Evolutionary conservation across 2,113 vertebrate genomes (phyloP), one percentile per base, ranked within the genome.

Genomic region (Psettodes erumei): DNA sequence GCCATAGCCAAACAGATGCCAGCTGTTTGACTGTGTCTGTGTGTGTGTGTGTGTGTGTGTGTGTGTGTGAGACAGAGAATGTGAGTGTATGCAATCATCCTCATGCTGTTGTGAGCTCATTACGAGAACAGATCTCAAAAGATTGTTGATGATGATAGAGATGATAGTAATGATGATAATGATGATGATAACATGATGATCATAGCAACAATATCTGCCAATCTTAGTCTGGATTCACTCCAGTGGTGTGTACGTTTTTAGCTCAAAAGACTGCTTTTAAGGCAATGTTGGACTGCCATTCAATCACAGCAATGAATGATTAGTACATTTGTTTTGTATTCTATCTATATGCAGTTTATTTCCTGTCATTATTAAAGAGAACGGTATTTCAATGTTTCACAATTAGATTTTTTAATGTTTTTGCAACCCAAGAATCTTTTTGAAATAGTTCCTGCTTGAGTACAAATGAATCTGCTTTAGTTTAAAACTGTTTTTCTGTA

Each of bases 21-120:
- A 90, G 86, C 86, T 88, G 83, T 88, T 77, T 32, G 15, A 23
- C 35, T 58, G 33, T 83, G 62, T 78, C 21, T 65, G 43, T 54
- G 62, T 43, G 72, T 74, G 63, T n/a, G 60, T 28, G 71, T 63
- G 58, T 51, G 62, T 37, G 69, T 37, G 56, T 62, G 64, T 50
- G 33, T 45, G 60, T 53, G 59, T 15, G 78, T n/a, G 42, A 25
- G 40, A 0, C 48, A 28, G 32, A 37, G 48, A 50, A 55, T 3
- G 73, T 23, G 55, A 23, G 64, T 65, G 67, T 69, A 40, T 30
- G 77, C 70, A 85, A 85, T 88, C 81, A 89, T 87, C 58, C 15
- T 59, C 76, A 71, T 75, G 85, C 81, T 83, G 77, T 70, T 86
- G 45, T 66, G 70, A 82, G 75, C 87, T 90, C 86, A 87, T 87